Base-by-base conservation (phyloP, 2,888 invertebrate genomes). In the Leptinotarsa juncta region DNA sequence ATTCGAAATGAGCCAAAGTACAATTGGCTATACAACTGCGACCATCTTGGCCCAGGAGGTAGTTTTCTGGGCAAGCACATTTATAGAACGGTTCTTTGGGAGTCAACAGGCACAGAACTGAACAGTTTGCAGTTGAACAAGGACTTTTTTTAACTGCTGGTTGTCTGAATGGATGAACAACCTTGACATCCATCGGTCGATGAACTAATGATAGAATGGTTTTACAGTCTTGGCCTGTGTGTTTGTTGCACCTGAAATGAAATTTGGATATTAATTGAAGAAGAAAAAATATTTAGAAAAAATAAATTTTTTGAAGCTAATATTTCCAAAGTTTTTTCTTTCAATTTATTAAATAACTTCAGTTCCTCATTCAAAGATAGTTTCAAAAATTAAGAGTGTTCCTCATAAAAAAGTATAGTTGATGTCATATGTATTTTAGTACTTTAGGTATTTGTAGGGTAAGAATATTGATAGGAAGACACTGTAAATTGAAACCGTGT, bases 181-280 rank as follows among this genome's bases (percentile, higher is more conserved):
- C 91, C 80, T 96, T 92, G 78, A 97, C 90, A 87, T 96, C 97
- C 97, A 97, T 97, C 49, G 97, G 97, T 78, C 96, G 90, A 88
- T 96, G 96, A 67, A 94, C 92, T 20, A 93, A 92, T 78, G 90
- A 91, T 20, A 91, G 89, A 74, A 95, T 87, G 0, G 93, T 92
- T 72, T 91, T 90, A 84, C 94, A 94, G 79, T 93, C 90, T 72
- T 89, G 88, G 0, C 93, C 93, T 18, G 90, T 90, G 79, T 91
- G 91, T 84, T 94, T 94, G 83, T 93, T 91, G 81, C 91, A 94
- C 76, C 93, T 77, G 49, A n/a, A 68, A 68, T 53, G 42, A 57
- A 53, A 62, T 32, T 5, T 5, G 12, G 20, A 23, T 1, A 7
- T 18, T 1, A n/a, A 57, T 57, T 3, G 10, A 57, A 16, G n/a